phyloP scores from a whole-genome alignment of 2,113 vertebrate genomes.

The Bos indicus region DNA sequence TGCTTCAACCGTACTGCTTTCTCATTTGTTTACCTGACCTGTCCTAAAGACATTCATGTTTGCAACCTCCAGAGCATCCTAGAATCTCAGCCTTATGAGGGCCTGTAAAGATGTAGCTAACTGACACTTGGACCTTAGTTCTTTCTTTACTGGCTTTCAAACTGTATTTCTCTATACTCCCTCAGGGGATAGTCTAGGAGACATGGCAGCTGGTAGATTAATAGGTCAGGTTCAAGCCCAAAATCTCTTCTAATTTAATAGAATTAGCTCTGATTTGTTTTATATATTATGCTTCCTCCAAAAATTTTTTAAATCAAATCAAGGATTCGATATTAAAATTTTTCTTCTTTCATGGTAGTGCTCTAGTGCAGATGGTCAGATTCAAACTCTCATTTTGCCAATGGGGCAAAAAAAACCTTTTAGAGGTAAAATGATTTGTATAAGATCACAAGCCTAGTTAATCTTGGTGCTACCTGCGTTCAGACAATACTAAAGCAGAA shows the following conservation, averaged over 20 bases:
- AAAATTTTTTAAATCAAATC: background rate
- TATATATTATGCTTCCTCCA: background rate
- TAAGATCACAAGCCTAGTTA: background rate
- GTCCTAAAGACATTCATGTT: background rate
- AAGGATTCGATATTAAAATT: background rate
- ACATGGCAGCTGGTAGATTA: background rate
- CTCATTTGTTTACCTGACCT: background rate
- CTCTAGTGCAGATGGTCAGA: background rate
- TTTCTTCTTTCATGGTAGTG: background rate
- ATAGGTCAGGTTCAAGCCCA: background rate
- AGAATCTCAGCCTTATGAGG: background rate
- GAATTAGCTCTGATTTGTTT: background rate
- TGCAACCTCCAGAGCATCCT: background rate
- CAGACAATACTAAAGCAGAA: background rate
- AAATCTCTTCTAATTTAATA: background rate
- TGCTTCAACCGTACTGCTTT: background rate
- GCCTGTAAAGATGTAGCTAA: background rate
- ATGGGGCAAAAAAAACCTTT: background rate
- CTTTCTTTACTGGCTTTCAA: background rate
- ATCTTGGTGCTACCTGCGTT: background rate
- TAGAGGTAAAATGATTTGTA: background rate
- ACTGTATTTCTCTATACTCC: background rate
- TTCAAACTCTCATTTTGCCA: conserved; percentile 5
- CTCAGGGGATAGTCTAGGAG: background rate
- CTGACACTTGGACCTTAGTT: background rate